These are phyloP conservation scores for Aphidius colemani DNA, from an alignment of 2,888 invertebrate species.

Conservation along the genomic window DNA sequence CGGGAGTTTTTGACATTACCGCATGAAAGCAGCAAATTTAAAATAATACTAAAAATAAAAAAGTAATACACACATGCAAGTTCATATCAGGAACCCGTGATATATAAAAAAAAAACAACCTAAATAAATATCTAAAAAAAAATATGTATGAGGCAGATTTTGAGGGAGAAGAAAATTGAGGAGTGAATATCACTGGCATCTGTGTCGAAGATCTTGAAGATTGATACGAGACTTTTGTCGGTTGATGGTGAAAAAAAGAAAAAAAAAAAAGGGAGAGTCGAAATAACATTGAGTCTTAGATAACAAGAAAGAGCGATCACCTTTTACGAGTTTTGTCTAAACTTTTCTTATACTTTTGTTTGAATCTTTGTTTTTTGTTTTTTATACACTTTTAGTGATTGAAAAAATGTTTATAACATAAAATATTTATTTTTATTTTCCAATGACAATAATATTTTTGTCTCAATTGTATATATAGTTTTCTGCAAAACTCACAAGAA, in stretches of 20 bases:
- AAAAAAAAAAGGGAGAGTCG: conserved; percentile 19
- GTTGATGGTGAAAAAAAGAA: too few species aligned
- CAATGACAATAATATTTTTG: conserved; percentile 9
- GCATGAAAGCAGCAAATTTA: conserved; percentile 2
- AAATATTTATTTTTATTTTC: conserved; percentile 12
- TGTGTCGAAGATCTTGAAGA: conserved; percentile 5
- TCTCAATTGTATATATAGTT: too few species aligned
- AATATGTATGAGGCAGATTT: conserved; percentile 16
- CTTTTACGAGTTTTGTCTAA: conserved; percentile 36
- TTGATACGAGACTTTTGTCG: too few species aligned
- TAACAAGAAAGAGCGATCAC: conserved; percentile 26
- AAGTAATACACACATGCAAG: conserved; percentile 8
- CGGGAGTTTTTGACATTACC: conserved; percentile 25
- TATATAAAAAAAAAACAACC: conserved; percentile 13
- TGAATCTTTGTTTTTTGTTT: conserved; percentile 1
- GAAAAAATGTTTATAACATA: neutral
- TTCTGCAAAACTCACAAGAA: too few species aligned
- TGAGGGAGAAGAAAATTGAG: conserved; percentile 19
- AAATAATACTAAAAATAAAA: neutral
- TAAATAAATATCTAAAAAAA: conserved; percentile 8
- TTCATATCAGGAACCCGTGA: neutral
- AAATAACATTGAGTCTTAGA: neutral
- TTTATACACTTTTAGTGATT: neutral
- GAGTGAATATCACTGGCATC: conserved; percentile 17
- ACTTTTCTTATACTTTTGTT: conserved; percentile 18